Base-by-base conservation (phyloP, 2,888 invertebrate genomes). In the Eristalis intricaria region DNA sequence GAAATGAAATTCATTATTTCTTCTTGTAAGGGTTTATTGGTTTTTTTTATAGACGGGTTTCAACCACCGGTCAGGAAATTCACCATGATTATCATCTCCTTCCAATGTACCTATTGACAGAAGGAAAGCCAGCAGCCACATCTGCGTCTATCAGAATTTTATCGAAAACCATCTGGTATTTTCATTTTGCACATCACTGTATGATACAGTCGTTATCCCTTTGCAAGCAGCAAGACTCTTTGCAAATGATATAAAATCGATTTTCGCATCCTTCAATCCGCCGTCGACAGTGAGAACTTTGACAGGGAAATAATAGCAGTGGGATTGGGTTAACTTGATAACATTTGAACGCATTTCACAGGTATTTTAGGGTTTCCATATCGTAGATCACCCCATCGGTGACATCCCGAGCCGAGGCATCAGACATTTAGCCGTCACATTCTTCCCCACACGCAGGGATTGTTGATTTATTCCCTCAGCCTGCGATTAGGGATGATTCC, bases 211-310 rank as follows among this genome's bases (percentile, higher is more conserved):
- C 22, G 19, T 26, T 22, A 69, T 70, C 50, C 70, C 64, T 70
- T 35, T 70, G 29, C 40, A 13, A 19, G 19, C 43, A 50, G 7
- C 4, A 56, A 19, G 29, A 35, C 22, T 13, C 10, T 40, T 38
- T 64, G 78, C 64, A 65, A 58, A 23, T 65, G 70, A 78, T 32
- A 78, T 64, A 65, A 70, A 78, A 78, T 78, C 78, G 78, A 78
- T 78, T 65, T 29, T 32, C 40, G 22, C 35, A 56, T 23, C 19
- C 19, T 8, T 19, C 50, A 50, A 50, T 50, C 50, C 50, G 68
- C 40, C 66, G 58, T 76, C 32, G 22, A 68, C 40, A 68, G 60
- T 50, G 61, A 60, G 61, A 76, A 8, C 50, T 50, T 50, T 50
- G 50, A 50, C 50, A 19, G 50, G 50, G 19, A 19, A 19, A 50